These are phyloP conservation scores for Fissipunctia ypsillon DNA, from an alignment of 2,888 invertebrate genomes.

Conservation along the genomic window DNA sequence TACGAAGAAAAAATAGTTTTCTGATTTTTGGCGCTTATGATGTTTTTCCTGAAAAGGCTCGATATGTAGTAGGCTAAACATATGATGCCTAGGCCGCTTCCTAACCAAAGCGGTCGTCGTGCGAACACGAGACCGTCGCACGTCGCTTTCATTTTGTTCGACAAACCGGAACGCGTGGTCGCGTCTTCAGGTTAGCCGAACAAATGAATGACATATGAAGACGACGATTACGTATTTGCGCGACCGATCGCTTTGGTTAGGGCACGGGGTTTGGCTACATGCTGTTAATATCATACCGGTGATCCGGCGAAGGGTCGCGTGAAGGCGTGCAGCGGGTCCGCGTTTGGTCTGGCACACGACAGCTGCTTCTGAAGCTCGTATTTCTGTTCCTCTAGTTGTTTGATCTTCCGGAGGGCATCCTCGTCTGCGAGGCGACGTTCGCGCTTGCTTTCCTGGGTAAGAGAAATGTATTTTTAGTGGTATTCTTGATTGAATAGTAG, in stretches of 20 bases:
- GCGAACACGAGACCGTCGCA: background rate
- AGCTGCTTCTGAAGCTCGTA: slow-evolving; percentile 97
- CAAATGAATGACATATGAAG: background rate
- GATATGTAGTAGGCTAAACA: background rate
- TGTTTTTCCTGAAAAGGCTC: no score
- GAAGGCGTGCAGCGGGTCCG: slow-evolving; percentile 88
- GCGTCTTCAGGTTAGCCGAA: background rate
- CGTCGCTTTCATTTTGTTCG: background rate
- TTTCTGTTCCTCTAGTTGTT: slow-evolving; percentile 98
- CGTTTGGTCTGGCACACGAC: slow-evolving; percentile 91
- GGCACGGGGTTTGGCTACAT: background rate
- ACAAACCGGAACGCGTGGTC: background rate
- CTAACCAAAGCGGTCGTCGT: slow-evolving; percentile 2
- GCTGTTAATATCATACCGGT: slow-evolving; percentile 81
- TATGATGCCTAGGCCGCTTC: background rate
- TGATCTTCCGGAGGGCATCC: slow-evolving; percentile 98
- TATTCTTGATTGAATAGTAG: no score
- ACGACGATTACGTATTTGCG: background rate
- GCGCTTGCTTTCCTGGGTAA: slow-evolving; percentile 95
- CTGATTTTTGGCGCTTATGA: no score
- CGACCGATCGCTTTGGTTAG: slow-evolving; percentile 3
- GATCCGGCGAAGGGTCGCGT: slow-evolving; percentile 93
- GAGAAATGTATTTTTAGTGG: background rate
- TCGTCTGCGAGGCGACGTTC: slow-evolving; percentile 98
- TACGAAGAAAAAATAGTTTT: no score